Percentiles rank a stretch among this genome's conserved stretches.
Evolutionary conservation across 2,888 invertebrate species (phyloP).

Genomic region (Leptinotarsa rubiginosa): DNA sequence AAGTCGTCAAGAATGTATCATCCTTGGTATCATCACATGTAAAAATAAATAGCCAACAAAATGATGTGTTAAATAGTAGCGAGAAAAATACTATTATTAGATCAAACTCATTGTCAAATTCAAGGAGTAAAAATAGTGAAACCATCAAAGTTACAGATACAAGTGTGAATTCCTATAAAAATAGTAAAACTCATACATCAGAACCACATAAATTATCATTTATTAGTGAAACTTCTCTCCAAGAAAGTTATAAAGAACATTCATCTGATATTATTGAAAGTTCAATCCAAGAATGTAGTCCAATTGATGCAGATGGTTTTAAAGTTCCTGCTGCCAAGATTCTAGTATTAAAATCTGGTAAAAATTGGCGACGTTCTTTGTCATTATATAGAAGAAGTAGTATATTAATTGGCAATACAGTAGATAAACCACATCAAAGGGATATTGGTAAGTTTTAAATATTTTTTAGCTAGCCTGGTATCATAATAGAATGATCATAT

Average conservation of each 20-base stretch:
- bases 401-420: neutral
- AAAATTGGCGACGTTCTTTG: constrained; percentile 76
- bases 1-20: neutral
- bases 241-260: constrained; percentile 5
- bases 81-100: neutral
- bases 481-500: no score
- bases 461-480: neutral
- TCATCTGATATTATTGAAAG: constrained; percentile 38
- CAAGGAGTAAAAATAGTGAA: neutral
- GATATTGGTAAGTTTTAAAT: neutral
- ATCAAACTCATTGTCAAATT: neutral
- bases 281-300: constrained; percentile 29
- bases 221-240: neutral
- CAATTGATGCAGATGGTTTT: constrained; percentile 29
- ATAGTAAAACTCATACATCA: neutral
- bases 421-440: neutral
- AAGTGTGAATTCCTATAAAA: neutral
- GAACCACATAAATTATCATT: neutral
- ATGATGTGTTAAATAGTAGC: neutral
- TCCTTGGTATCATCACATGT: neutral
- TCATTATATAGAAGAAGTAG: constrained; percentile 66
- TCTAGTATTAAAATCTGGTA: constrained; percentile 74
- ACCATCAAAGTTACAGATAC: neutral
- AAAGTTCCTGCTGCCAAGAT: constrained; percentile 35
- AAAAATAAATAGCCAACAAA: neutral